A percentile compares a stretch with the other conserved stretches of the same genome.
Evolutionary conservation across 2,797 vertebrate species (phyloP).

Genomic region (Fistularia tabacaria): DNA sequence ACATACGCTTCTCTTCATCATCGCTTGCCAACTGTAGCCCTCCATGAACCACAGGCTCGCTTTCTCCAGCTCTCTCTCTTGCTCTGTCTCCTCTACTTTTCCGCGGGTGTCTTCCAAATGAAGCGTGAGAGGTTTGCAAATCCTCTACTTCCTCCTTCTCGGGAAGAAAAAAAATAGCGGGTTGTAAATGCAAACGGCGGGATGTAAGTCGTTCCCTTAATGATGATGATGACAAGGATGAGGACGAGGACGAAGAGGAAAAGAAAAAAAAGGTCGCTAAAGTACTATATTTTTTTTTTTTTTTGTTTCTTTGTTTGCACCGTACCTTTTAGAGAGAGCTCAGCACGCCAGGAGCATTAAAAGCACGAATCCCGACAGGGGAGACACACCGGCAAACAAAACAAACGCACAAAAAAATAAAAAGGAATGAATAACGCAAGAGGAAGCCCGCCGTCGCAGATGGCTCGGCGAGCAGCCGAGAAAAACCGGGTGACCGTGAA

Average conservation of each 20-base stretch:
- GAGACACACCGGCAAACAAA: not conserved
- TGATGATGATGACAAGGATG: slow-evolving; percentile 9
- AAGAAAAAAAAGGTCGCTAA: no score
- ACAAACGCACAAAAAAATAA: not conserved
- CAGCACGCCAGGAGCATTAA: not conserved
- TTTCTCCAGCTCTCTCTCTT: not conserved
- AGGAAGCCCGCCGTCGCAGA: not conserved
- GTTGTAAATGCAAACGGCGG: slow-evolving; percentile 2
- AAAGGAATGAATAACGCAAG: not conserved
- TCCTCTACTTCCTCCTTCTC: slow-evolving; percentile 1
- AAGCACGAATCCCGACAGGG: not conserved
- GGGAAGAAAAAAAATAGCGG: slow-evolving; percentile 5
- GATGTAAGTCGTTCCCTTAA: slow-evolving; percentile 11
- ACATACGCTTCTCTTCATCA: not conserved
- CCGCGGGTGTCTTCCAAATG: not conserved
- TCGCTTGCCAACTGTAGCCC: not conserved
- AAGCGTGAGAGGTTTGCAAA: not conserved
- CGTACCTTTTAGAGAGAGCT: no score
- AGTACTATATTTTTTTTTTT: no score
- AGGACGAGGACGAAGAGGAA: not conserved
- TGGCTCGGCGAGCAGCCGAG: not conserved
- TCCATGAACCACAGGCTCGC: not conserved
- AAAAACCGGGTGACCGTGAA: no score
- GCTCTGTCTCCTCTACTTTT: not conserved
- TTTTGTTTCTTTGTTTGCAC: no score